phyloP scores from a whole-genome alignment of 2,113 vertebrate genomes.

The Antigone vipio region DNA sequence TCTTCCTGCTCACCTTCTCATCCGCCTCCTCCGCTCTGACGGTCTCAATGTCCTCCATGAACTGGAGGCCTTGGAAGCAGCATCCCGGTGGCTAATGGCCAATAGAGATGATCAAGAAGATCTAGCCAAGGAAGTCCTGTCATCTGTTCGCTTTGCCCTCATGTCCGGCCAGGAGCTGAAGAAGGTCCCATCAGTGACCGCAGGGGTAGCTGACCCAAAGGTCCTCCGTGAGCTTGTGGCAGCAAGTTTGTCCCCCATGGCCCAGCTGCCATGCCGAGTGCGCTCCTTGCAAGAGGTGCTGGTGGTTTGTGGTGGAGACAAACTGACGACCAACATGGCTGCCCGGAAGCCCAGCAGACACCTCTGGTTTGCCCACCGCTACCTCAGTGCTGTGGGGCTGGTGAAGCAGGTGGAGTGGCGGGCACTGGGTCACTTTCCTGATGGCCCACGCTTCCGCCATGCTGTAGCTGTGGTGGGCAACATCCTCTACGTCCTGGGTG shows the following conservation, averaged over 20 bases:
- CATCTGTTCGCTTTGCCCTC: constrained; percentile 84
- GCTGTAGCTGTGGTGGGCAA: constrained; percentile 74
- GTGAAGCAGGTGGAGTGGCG: constrained; percentile 88
- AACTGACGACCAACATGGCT: constrained; percentile 74
- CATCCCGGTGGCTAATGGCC: constrained; percentile 80
- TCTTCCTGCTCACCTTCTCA: constrained; percentile 75
- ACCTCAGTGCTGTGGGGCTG: constrained; percentile 81
- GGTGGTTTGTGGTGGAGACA: constrained; percentile 86
- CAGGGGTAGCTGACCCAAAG: constrained; percentile 59
- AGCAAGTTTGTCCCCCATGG: constrained; percentile 50
- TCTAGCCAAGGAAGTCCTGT: constrained; percentile 75
- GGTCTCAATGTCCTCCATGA: constrained; percentile 82
- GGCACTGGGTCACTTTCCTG: constrained; percentile 80
- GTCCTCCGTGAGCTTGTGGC: constrained; percentile 42
- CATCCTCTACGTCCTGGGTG: constrained; percentile 83
- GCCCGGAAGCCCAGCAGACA: constrained; percentile 73
- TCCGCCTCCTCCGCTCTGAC: constrained; percentile 76
- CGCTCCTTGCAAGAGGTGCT: constrained; percentile 78
- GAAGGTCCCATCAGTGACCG: constrained; percentile 76
- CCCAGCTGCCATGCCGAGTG: constrained; percentile 68
- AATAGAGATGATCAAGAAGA: constrained; percentile 70
- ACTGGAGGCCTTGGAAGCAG: constrained; percentile 82
- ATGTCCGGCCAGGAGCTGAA: constrained; percentile 89
- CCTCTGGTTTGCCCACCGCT: constrained; percentile 86
- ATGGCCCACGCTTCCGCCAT: constrained; percentile 84